Base-by-base conservation (phyloP, 2,797 vertebrate species). In the Karalla daura region DNA sequence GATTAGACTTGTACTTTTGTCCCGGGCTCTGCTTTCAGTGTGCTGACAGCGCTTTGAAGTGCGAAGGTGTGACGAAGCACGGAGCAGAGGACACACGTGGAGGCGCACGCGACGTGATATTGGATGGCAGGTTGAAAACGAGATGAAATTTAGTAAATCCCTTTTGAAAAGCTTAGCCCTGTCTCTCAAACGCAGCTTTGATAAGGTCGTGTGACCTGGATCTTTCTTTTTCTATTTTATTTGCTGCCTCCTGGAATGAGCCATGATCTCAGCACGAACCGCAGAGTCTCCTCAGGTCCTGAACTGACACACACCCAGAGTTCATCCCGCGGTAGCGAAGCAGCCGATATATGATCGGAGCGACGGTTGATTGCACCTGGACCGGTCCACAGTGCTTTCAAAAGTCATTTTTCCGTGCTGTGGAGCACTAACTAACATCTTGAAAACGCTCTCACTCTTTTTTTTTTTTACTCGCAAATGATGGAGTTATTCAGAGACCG, bases 321-420 rank as follows among this genome's bases (percentile, higher is more conserved):
- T 83, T 84, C 67, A 77, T 59, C 37, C 23, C 21, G 66, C 6
- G 40, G 76, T 47, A 60, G 74, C 10, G 68, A 74, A 76, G 65
- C 77, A 28, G 75, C 66, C 40, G 62, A 65, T 62, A 66, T 47
- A 75, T 86, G 80, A 87, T 84, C 84, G 20, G 51, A 84, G 40
- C 60, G 82, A 83, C 5, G 64, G 55, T 73, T 83, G 77, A 80
- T 70, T 82, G 66, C 73, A 71, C 83, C 83, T 85, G 78, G 81
- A 73, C 65, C 5, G 27, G 41, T 63, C 76, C 40, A 10, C 45
- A 18, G 72, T 54, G 44, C 71, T 81, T 47, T 20, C 56, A 82
- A 72, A 85, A 81, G 62, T 88, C 50, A 74, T 88, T 85, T 74
- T 89, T 89, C 86, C 85, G 74, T 84, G 55, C 80, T 15, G 23